These are phyloP conservation scores for Sepiola atlantica DNA, from an alignment of 2,888 invertebrate species.

Conservation along the genomic window DNA sequence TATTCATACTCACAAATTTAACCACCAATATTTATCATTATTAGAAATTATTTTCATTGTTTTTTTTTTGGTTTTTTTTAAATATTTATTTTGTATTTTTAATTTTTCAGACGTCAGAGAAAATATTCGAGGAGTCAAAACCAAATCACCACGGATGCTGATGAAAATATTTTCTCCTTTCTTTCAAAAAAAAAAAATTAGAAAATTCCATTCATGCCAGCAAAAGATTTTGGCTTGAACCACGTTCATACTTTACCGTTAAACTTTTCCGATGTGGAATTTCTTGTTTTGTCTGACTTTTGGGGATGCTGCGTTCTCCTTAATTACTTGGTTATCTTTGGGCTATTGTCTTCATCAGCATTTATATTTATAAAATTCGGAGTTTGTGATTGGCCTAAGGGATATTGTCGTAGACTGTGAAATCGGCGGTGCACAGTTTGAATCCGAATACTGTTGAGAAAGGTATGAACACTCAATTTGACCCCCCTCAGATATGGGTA, in stretches of 20 bases:
- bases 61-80: background rate
- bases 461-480: no score
- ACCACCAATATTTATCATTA: background rate
- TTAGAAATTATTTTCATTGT: background rate
- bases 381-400: no score
- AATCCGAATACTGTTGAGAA: no score
- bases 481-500: no score
- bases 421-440: no score
- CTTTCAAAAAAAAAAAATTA: background rate
- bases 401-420: no score
- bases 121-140: background rate
- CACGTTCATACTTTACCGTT: background rate
- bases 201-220: background rate
- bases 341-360: no score
- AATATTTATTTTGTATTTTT: background rate
- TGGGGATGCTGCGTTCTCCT: no score
- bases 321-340: no score
- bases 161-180: background rate
- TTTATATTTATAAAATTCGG: no score
- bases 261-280: background rate
- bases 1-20: no score
- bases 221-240: background rate
- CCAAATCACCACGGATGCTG: background rate
- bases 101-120: background rate
- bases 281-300: background rate